Conservation (phyloP, 2,797 vertebrate species). For the Gymnoscopelus microlampas region DNA sequence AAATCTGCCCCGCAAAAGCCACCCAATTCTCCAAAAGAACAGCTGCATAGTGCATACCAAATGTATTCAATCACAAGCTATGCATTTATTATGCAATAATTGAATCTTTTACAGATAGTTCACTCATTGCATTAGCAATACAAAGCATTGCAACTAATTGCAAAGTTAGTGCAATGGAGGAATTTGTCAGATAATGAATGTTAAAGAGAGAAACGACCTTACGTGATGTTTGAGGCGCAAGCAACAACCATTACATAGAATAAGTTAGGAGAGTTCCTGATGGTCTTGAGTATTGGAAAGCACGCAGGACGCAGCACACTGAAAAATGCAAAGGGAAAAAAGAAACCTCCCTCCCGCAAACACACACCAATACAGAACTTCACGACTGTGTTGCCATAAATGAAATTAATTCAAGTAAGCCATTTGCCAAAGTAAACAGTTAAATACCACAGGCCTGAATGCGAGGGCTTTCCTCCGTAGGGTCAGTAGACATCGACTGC, state of each 20-base stretch:
- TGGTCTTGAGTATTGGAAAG: slow-evolving; percentile 80
- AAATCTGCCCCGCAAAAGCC: slow-evolving; percentile 80
- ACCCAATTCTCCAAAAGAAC: slow-evolving; percentile 71
- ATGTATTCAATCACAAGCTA: slow-evolving; percentile 82
- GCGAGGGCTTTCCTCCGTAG: slow-evolving; percentile 70
- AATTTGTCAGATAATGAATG: slow-evolving; percentile 75
- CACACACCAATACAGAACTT: slow-evolving; percentile 52
- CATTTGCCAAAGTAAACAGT: slow-evolving; percentile 68
- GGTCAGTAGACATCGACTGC: slow-evolving; percentile 65
- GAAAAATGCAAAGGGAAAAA: slow-evolving; percentile 80
- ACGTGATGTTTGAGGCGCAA: slow-evolving; percentile 80
- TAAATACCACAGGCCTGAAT: slow-evolving; percentile 75
- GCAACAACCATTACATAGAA: slow-evolving; percentile 81
- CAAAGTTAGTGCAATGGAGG: slow-evolving; percentile 76
- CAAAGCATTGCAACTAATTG: slow-evolving; percentile 80
- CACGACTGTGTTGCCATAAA: slow-evolving; percentile 40
- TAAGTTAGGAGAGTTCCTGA: slow-evolving; percentile 81
- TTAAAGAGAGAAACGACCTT: slow-evolving; percentile 77
- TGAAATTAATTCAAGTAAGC: slow-evolving; percentile 35
- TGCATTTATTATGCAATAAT: slow-evolving; percentile 85
- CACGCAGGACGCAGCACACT: slow-evolving; percentile 84
- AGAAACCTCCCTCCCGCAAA: slow-evolving; percentile 71
- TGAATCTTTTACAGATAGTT: slow-evolving; percentile 83
- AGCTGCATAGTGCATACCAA: slow-evolving; percentile 78
- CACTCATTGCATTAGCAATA: slow-evolving; percentile 80